Evolutionary conservation across 2,113 vertebrate genomes (phyloP).

Genomic region (Tonatia bakeri): DNA sequence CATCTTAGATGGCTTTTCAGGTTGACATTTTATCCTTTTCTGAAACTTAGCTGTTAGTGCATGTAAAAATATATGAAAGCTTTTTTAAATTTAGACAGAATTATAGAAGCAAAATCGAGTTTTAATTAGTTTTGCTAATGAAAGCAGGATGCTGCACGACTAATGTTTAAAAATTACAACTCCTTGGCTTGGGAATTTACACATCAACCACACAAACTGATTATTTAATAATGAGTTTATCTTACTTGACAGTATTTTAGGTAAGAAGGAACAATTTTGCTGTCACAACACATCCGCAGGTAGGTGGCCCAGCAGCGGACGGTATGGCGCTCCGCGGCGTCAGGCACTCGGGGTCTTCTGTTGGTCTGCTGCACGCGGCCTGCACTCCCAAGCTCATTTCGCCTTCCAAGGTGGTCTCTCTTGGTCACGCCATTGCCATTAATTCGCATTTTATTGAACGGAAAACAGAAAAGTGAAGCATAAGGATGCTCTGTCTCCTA

Average conservation of each 20-base stretch:
- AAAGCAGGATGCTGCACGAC: background rate
- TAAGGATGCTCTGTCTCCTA: background rate
- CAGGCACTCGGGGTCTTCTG: background rate
- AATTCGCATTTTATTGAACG: background rate
- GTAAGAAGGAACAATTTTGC: background rate
- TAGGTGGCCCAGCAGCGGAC: background rate
- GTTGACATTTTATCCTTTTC: background rate
- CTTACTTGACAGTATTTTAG: background rate
- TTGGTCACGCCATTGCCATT: background rate
- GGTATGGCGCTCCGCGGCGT: background rate
- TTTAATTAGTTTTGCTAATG: conserved; percentile 22
- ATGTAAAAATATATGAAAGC: background rate
- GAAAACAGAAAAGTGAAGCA: background rate
- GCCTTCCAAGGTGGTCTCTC: background rate
- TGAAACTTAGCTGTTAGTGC: background rate
- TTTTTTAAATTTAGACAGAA: background rate
- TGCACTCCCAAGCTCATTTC: background rate
- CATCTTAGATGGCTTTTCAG: background rate
- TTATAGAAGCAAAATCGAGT: conserved; percentile 22
- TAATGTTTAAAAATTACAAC: background rate
- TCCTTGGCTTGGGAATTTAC: background rate
- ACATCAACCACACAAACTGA: background rate
- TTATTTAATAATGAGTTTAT: background rate
- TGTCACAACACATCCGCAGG: background rate
- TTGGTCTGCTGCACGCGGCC: background rate